A percentile compares a stretch with the other conserved stretches of the same genome.
phyloP scores from a whole-genome alignment of 2,797 vertebrate species.

The Peromyscus melanophrys region DNA sequence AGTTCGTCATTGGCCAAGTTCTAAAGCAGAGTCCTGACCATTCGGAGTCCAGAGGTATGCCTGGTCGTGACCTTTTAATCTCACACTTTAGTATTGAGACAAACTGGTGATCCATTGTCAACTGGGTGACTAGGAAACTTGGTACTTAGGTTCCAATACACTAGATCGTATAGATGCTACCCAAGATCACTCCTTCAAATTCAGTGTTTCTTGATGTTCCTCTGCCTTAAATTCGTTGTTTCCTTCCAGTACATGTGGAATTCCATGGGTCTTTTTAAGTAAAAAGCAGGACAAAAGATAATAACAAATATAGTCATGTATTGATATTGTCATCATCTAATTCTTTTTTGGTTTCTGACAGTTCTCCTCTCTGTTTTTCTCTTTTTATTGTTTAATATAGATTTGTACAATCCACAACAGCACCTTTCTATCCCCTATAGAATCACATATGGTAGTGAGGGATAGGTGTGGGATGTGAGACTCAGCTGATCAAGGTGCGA shows the following conservation, averaged over 20 bases:
- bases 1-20: not conserved
- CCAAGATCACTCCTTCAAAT: not conserved
- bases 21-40: not conserved
- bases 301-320: not conserved
- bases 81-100: not conserved
- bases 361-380: not conserved
- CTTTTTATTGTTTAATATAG: not conserved
- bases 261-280: not conserved
- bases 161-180: not conserved
- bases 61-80: not conserved
- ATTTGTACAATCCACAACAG: not conserved
- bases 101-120: not conserved
- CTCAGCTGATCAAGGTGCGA: slow-evolving; percentile 13
- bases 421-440: not conserved
- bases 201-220: not conserved
- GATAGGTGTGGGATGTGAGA: not conserved
- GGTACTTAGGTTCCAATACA: not conserved
- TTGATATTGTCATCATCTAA: not conserved
- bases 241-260: not conserved
- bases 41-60: not conserved
- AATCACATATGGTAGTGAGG: not conserved
- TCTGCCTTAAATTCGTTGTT: not conserved
- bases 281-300: slow-evolving; percentile 4
- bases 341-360: not conserved
- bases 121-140: not conserved